Conservation (phyloP, 2,888 invertebrate species). For the Drosophila colorata region DNA sequence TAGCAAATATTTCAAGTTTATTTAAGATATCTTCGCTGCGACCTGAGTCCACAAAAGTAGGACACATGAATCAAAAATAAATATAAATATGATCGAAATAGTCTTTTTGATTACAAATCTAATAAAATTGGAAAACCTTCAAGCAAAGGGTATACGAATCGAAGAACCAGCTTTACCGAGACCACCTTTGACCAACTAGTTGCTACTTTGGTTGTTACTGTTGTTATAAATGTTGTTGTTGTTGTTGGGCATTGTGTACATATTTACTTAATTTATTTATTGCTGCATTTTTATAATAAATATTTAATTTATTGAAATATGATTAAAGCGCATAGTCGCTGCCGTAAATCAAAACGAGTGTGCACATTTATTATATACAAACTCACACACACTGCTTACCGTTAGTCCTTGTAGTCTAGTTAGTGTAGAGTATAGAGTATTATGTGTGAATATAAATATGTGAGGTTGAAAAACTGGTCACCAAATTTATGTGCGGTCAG, state of each 20-base stretch:
- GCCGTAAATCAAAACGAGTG: conserved; percentile 77
- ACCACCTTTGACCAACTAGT: conserved; percentile 7
- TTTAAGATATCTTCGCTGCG: too few relatives aligned
- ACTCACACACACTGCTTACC: conserved; percentile 1
- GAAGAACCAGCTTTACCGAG: background rate
- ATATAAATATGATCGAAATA: too few relatives aligned
- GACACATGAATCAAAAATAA: too few relatives aligned
- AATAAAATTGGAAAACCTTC: too few relatives aligned
- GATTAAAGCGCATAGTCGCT: conserved; percentile 65
- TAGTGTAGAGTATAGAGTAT: conserved; percentile 34
- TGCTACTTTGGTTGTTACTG: background rate
- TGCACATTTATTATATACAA: conserved; percentile 68
- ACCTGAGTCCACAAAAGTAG: too few relatives aligned
- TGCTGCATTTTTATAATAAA: conserved; percentile 68
- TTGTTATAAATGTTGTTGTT: background rate
- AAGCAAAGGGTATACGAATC: background rate
- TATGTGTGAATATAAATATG: conserved; percentile 44
- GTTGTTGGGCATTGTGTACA: conserved; percentile 25
- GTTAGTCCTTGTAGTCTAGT: background rate
- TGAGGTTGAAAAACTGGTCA: conserved; percentile 49
- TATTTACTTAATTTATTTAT: conserved; percentile 74
- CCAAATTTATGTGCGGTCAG: conserved; percentile 81
- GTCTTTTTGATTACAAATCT: background rate
- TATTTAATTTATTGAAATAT: conserved; percentile 81
- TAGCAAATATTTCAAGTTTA: too few relatives aligned